Evolutionary conservation across 2,797 vertebrate species (phyloP), one percentile per base, ranked within the genome.

Genomic region (Cetoscarus ocellatus): DNA sequence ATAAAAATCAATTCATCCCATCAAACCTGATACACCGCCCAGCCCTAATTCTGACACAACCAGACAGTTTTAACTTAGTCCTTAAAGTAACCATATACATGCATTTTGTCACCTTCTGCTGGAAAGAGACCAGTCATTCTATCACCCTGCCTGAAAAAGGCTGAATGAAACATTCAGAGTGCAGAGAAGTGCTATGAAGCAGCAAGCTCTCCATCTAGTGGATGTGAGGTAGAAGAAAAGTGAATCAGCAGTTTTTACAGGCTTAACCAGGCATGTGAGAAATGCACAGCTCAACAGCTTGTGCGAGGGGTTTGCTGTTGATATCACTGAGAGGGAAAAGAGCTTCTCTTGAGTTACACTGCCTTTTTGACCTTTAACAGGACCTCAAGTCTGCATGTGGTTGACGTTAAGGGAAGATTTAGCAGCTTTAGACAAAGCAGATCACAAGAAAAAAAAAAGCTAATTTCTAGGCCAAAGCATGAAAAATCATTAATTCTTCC

Each of bases 131-230:
- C 8, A 34, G 17, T 9, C 7, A 18, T 10, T 54, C 6, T 12
- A 15, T 50, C 8, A 54, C 2, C 13, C 12, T 44, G 11, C n/a
- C 14, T 19, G 18, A 1, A 10, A 12, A n/a, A 57, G 17, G 34
- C 10, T 15, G 48, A 36, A 48, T 42, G 59, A 55, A 13, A 45
- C 2, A 2, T 14, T 10, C 1, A 3, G 9, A 48, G 27, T 42
- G 17, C 49, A 50, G 35, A 43, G 58, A 27, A 39, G 58, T 3
- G 19, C 40, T 67, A 39, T 9, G 19, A 70, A 89, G 75, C 55
- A 70, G 48, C 86, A 84, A 88, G 77, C 48, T 74, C 89, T 73
- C 90, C 90, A 88, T 86, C 91, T 92, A 90, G 86, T 91, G 91
- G 89, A 71, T 15, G 8, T n/a, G 10, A 52, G 14, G 50, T 5